Conservation (phyloP, 2,797 vertebrate species). For the Chloroceryle amazona region DNA sequence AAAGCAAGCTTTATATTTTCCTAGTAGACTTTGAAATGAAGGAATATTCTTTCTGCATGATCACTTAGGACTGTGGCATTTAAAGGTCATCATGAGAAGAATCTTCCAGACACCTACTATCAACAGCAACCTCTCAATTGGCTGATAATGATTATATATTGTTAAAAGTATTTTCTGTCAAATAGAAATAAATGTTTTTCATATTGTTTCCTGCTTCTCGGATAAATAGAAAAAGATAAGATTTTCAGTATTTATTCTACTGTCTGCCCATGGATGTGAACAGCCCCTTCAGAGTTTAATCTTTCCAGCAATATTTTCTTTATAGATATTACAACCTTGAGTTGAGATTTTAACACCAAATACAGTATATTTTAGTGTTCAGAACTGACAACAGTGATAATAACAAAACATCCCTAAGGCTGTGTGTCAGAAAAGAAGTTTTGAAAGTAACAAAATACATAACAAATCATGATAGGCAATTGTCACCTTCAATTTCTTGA, state of each 20-base stretch:
- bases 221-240: conserved; percentile 77
- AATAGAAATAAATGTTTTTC: conserved; percentile 75
- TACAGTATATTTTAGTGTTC: conserved; percentile 74
- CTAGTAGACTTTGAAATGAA: conserved; percentile 59
- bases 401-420: conserved; percentile 60
- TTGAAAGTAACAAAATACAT: conserved; percentile 43
- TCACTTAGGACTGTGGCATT: conserved; percentile 70
- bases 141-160: conserved; percentile 69
- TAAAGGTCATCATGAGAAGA: conserved; percentile 79
- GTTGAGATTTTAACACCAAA: conserved; percentile 67
- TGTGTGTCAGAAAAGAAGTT: conserved; percentile 2
- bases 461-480: conserved; percentile 23
- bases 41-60: conserved; percentile 44
- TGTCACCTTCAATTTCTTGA: conserved; percentile 25
- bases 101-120: conserved; percentile 63
- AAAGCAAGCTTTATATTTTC: conserved; percentile 60
- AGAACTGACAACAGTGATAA: conserved; percentile 51
- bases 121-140: conserved; percentile 61
- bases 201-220: conserved; percentile 69
- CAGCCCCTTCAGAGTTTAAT: conserved; percentile 70
- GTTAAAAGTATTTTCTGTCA: conserved; percentile 70
- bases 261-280: conserved; percentile 54
- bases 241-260: conserved; percentile 74
- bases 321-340: conserved; percentile 70
- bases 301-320: conserved; percentile 64